Evolutionary conservation across 2,113 vertebrate species (phyloP).

Genomic region (Salvelinus fontinalis): DNA sequence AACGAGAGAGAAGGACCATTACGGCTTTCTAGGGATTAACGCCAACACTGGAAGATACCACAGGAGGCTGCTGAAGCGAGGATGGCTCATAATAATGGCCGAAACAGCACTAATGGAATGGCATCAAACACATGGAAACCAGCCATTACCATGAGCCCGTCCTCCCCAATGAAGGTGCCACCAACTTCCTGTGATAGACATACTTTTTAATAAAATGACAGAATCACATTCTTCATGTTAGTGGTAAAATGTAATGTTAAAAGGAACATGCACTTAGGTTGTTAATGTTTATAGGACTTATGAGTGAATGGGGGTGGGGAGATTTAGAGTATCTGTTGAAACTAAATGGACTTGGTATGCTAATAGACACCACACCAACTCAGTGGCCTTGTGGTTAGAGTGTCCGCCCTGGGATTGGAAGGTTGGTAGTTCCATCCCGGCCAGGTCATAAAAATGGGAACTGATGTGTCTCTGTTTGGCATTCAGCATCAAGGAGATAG

Average conservation of each 20-base stretch:
- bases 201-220: constrained; percentile 44
- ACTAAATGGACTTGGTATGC: neutral
- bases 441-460: too few relatives aligned
- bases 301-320: constrained; percentile 17
- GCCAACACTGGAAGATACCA: constrained; percentile 33
- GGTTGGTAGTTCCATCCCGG: too few relatives aligned
- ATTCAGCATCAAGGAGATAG: too few relatives aligned
- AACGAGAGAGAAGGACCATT: constrained; percentile 90
- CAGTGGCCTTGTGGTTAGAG: neutral
- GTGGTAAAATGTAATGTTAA: constrained; percentile 17
- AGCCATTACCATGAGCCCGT: too few relatives aligned
- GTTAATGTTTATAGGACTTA: neutral
- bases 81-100: too few relatives aligned
- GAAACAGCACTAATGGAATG: too few relatives aligned
- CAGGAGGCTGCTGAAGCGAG: too few relatives aligned
- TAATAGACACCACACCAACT: neutral
- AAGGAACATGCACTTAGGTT: constrained; percentile 32
- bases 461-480: too few relatives aligned
- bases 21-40: constrained; percentile 43
- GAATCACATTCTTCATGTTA: constrained; percentile 25
- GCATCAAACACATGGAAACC: too few relatives aligned
- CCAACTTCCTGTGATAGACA: constrained; percentile 15
- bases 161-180: too few relatives aligned
- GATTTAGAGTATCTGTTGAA: constrained; percentile 5
- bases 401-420: too few relatives aligned